Base-by-base conservation (phyloP, 2,113 vertebrate species). In the Scolopax mira region DNA sequence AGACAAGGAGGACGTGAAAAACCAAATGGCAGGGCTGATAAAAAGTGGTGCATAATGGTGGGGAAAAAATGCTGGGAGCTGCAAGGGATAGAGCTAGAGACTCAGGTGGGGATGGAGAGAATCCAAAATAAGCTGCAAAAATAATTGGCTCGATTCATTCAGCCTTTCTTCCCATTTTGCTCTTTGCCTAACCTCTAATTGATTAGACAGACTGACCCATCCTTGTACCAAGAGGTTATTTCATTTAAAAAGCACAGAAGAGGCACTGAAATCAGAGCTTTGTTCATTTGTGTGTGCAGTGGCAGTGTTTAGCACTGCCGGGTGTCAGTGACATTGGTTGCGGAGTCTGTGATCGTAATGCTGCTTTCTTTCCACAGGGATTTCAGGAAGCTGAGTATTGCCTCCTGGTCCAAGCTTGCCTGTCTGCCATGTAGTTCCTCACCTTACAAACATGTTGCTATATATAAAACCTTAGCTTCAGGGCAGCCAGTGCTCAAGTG, bases 21-120 rank as follows among this genome's bases (percentile, higher is more conserved):
- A 90, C 54, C 64, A 74, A 90, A 79, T n/a, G 64, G 46, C 18
- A 62, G 39, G 39, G 57, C 48, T 31, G 90, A 94, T 90, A 92
- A 74, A 78, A 84, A 84, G 35, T 80, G 60, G 55, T 49, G 74
- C 7, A 16, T 81, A 77, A 25, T 55, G 70, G 55, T 55, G 55
- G 27, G 35, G 44, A 33, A 28, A 28, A 82, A 85, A 60, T 37
- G 41, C 51, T 48, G 7, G n/a, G 73, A 44, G 46, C 54, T 81
- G 52, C 30, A 70, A 57, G 33, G 23, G 27, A 13, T 11, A 13
- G n/a, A 65, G n/a, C n/a, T 67, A 18, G 65, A 89, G 67, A 70
- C 6, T 23, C 2, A 2, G 19, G 35, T 80, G 33, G n/a, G 39
- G 21, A 19, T 55, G 41, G 27, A 81, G 35, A 74, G 69, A 64